Conservation (phyloP, 2,113 vertebrate species). For the Paramormyrops kingsleyae region DNA sequence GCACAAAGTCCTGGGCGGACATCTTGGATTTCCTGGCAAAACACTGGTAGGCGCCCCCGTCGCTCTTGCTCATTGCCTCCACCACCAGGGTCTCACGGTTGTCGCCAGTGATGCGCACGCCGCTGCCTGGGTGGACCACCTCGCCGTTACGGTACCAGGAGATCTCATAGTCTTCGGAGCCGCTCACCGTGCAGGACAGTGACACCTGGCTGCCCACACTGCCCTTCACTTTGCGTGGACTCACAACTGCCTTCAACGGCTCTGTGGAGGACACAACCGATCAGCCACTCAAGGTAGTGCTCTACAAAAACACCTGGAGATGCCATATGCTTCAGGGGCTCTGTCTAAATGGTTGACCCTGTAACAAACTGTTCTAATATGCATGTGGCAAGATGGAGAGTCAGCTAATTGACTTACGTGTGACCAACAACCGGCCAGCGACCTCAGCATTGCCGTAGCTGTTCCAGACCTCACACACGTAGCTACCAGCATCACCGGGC, state of each 20-base stretch:
- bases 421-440: conserved; percentile 80
- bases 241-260: conserved; percentile 85
- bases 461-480: conserved; percentile 97
- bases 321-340: neutral
- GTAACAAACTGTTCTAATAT: neutral
- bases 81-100: conserved; percentile 89
- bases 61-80: conserved; percentile 96
- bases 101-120: conserved; percentile 78
- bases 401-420: conserved; percentile 72
- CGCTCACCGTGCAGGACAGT: conserved; percentile 87
- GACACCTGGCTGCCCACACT: conserved; percentile 95
- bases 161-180: conserved; percentile 88
- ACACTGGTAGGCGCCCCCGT: conserved; percentile 94
- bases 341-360: neutral
- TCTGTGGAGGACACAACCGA: conserved; percentile 54
- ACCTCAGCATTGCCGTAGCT: conserved; percentile 90
- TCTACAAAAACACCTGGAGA: neutral
- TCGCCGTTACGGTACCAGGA: conserved; percentile 96
- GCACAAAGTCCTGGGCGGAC: conserved; percentile 93
- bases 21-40: conserved; percentile 90
- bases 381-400: neutral
- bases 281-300: neutral
- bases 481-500: conserved; percentile 83
- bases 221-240: conserved; percentile 89
- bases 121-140: conserved; percentile 83